Percentiles rank a stretch among this genome's conserved stretches.
Evolutionary conservation across 2,888 invertebrate species (phyloP).

Genomic region (Entomobrya proxima): DNA sequence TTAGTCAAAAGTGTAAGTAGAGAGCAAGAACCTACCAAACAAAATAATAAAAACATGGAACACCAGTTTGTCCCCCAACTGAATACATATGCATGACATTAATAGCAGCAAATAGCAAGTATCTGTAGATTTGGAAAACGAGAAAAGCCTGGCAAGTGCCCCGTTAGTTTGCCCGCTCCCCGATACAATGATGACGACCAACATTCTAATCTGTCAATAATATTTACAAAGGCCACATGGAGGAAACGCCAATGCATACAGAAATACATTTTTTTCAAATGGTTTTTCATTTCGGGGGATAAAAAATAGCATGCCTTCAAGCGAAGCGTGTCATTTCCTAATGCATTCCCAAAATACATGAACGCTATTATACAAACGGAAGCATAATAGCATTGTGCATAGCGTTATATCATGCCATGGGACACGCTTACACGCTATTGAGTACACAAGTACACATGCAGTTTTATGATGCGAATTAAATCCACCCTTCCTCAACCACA

Average conservation of each 20-base stretch:
- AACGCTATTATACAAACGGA: not conserved
- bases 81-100: too few species aligned
- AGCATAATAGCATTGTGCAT: not conserved
- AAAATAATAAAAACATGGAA: too few species aligned
- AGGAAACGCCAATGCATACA: slow-evolving; percentile 39
- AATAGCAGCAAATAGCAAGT: not conserved
- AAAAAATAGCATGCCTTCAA: slow-evolving; percentile 7
- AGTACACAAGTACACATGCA: not conserved
- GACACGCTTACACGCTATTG: too few species aligned
- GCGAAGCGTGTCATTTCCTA: slow-evolving; percentile 31
- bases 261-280: not conserved
- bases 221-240: slow-evolving; percentile 31
- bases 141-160: not conserved
- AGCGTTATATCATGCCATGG: not conserved
- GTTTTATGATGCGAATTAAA: not conserved
- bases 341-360: not conserved
- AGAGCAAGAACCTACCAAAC: slow-evolving; percentile 39
- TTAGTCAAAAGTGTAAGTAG: slow-evolving; percentile 34
- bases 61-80: too few species aligned
- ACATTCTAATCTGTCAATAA: slow-evolving; percentile 20
- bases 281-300: not conserved
- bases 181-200: too few species aligned
- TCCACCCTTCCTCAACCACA: slow-evolving; percentile 17
- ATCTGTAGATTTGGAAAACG: not conserved
- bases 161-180: not conserved